Percentiles rank a stretch among this genome's conserved stretches.
These are phyloP conservation scores for Amazona finschi DNA, from an alignment of 2,797 vertebrate genomes.

Conservation along the genomic window DNA sequence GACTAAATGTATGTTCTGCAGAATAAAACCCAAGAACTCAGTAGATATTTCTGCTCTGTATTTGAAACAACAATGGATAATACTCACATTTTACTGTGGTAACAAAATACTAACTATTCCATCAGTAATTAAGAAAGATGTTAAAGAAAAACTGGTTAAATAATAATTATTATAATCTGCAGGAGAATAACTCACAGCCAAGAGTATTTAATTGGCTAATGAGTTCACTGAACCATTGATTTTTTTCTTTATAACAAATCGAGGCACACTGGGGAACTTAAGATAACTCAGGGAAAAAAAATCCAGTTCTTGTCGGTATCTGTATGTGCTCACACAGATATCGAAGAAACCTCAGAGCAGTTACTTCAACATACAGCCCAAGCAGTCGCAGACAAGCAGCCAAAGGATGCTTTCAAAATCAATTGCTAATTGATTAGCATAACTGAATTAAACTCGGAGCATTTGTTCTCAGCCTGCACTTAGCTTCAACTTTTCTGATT, in stretches of 20 bases:
- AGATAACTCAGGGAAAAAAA: neutral
- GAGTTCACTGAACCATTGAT: neutral
- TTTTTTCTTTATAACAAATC: constrained; percentile 17
- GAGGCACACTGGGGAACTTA: neutral
- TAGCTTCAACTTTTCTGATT: neutral
- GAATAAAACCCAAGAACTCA: neutral
- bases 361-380: neutral
- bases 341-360: neutral
- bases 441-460: neutral
- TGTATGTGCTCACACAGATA: neutral
- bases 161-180: constrained; percentile 13
- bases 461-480: neutral
- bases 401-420: neutral
- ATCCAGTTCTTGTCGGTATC: neutral
- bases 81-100: neutral
- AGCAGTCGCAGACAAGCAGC: neutral
- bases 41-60: neutral
- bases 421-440: neutral
- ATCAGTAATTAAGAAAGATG: constrained; percentile 25
- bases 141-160: neutral
- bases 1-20: neutral
- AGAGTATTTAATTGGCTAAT: constrained; percentile 30
- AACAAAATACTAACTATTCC: neutral
- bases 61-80: neutral
- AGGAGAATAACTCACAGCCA: neutral